A percentile compares a stretch with the other conserved stretches of the same genome.
Evolutionary conservation across 1,140 invertebrate species (phyloP).

Genomic region (Drosophila nannoptera): DNA sequence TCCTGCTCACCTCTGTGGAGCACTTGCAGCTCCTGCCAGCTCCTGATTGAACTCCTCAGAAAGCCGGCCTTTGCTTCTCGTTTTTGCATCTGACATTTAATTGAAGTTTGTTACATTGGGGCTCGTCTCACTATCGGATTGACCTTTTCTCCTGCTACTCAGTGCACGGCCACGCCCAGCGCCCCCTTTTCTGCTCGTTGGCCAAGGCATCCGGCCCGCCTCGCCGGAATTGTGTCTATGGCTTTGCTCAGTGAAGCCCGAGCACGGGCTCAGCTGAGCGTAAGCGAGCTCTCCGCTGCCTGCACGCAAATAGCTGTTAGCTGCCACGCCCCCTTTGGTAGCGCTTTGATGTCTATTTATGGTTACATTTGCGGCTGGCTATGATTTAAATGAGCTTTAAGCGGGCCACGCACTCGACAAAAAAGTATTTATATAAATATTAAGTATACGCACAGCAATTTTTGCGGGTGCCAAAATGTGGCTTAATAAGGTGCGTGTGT

Average conservation of each 20-base stretch:
- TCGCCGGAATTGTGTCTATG: slow-evolving; percentile 12
- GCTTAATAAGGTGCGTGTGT: slow-evolving; percentile 39
- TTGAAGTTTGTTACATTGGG: slow-evolving; percentile 29
- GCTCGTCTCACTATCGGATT: slow-evolving; percentile 59
- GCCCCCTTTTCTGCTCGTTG: background rate
- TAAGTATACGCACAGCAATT: slow-evolving; percentile 52
- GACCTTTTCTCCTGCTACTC: slow-evolving; percentile 24
- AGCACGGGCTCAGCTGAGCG: slow-evolving; percentile 58
- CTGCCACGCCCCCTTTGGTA: slow-evolving; percentile 24
- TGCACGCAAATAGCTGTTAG: slow-evolving; percentile 60
- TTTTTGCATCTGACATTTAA: slow-evolving; percentile 32
- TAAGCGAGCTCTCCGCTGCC: slow-evolving; percentile 16
- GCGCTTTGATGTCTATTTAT: slow-evolving; percentile 73
- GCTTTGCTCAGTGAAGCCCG: slow-evolving; percentile 57
- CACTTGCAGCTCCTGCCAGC: too few relatives aligned
- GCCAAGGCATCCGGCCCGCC: too few relatives aligned
- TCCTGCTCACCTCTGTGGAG: too few relatives aligned
- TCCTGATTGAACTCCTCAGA: too few relatives aligned
- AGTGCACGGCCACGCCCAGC: too few relatives aligned
- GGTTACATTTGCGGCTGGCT: slow-evolving; percentile 33
- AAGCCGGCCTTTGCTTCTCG: too few relatives aligned
- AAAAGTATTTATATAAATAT: slow-evolving; percentile 34
- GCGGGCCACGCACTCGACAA: slow-evolving; percentile 5
- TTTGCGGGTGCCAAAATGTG: slow-evolving; percentile 51
- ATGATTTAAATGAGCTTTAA: slow-evolving; percentile 54